Conservation (phyloP, 1,140 invertebrate genomes). For the Bilobella aurantiaca region DNA sequence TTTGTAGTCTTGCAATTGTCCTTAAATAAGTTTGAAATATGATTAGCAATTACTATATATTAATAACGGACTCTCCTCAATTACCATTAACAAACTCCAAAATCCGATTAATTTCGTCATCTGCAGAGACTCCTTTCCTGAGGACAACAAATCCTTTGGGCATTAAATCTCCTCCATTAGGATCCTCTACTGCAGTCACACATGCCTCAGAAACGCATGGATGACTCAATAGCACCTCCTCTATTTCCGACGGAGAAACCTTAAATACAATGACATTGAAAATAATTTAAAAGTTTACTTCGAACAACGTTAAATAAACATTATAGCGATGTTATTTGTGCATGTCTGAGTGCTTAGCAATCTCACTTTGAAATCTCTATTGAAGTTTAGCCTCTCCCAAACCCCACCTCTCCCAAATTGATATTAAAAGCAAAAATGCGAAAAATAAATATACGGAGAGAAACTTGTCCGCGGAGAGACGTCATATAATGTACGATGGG, state of each 20-base stretch:
- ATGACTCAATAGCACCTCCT: conserved; percentile 38
- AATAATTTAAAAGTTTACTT: too few species aligned
- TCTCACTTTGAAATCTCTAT: too few species aligned
- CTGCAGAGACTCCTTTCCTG: conserved; percentile 2
- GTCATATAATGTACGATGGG: too few species aligned
- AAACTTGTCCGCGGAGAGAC: too few species aligned
- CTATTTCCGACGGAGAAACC: conserved; percentile 36
- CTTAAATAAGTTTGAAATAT: not conserved
- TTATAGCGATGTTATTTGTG: too few species aligned
- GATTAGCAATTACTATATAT: not conserved
- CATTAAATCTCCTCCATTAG: conserved; percentile 33
- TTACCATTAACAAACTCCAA: not conserved
- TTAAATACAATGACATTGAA: conserved; percentile 7
- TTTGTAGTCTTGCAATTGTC: not conserved
- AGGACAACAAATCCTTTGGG: conserved; percentile 26
- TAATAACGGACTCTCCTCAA: not conserved
- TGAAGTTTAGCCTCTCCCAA: too few species aligned
- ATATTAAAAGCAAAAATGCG: too few species aligned
- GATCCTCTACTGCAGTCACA: conserved; percentile 43
- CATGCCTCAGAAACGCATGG: conserved; percentile 41
- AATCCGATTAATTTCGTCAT: not conserved
- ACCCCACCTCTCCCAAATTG: too few species aligned
- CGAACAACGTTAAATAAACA: too few species aligned
- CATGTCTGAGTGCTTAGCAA: too few species aligned
- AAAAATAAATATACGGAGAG: too few species aligned